Evolutionary conservation across 2,888 invertebrate genomes (phyloP).

Genomic region (Nipponacmea schrenckii): DNA sequence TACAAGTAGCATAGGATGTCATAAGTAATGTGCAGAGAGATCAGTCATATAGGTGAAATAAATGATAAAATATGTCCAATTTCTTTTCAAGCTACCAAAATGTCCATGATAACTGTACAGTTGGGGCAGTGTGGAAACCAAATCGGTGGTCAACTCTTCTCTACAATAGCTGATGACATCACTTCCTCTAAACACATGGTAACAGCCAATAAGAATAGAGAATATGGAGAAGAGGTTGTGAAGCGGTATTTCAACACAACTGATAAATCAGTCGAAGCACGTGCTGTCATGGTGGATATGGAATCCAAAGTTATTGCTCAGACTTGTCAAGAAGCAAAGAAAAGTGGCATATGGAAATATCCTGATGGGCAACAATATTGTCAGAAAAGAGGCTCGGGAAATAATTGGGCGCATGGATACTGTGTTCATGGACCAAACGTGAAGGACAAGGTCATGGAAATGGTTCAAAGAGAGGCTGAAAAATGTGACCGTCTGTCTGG

Average conservation of each 20-base stretch:
- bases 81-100: conserved; percentile 24
- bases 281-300: conserved; percentile 68
- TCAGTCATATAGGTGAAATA: too few relatives aligned
- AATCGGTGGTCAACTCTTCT: conserved; percentile 64
- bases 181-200: conserved; percentile 41
- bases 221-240: conserved; percentile 47
- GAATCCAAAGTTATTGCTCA: conserved; percentile 65
- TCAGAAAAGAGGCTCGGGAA: conserved; percentile 66
- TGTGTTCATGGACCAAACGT: conserved; percentile 61
- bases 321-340: conserved; percentile 50
- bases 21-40: too few relatives aligned
- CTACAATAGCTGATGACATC: conserved; percentile 56
- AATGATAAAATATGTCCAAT: background rate
- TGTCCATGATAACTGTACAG: conserved; percentile 67
- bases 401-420: conserved; percentile 69
- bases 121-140: conserved; percentile 70
- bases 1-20: too few relatives aligned
- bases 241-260: conserved; percentile 50
- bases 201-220: conserved; percentile 38
- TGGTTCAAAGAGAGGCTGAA: conserved; percentile 65
- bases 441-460: conserved; percentile 54
- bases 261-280: conserved; percentile 44
- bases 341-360: conserved; percentile 61
- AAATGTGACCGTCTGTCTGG: conserved; percentile 67
- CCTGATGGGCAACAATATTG: conserved; percentile 58